Base-by-base conservation (phyloP, 2,113 vertebrate species). In the Phrynosoma blainvillii region DNA sequence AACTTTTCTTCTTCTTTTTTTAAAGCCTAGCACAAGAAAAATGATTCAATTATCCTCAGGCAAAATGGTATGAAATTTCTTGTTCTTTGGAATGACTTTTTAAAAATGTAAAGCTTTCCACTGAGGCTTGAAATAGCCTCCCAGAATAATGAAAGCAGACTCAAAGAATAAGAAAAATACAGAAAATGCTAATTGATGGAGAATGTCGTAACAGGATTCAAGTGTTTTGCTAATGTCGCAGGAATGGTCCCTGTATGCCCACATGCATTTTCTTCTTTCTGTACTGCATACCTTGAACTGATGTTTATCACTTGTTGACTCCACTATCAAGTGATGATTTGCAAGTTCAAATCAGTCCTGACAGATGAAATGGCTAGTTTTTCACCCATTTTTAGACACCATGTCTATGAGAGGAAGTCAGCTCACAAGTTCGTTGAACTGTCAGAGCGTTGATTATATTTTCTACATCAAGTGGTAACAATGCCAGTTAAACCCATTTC, bases 41-140 rank as follows among this genome's bases (percentile, higher is more conserved):
- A 66, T 30, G 8, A 8, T 87, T 74, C 74, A 90, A 88, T 89
- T 92, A 82, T 93, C 88, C 89, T 91, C 87, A 90, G 86, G 73
- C 89, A 93, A 89, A 87, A 85, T 68, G 79, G 54, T 56, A 42
- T 78, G 32, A 56, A 89, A 82, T 73, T n/a, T 75, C 52, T 56
- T 65, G 79, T n/a, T 88, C 70, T 76, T 16, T 89, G 1, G 16
- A 40, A 47, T 85, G 30, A 52, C 42, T 90, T 93, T 89, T 76
- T 70, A 79, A 90, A 91, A 87, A n/a, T 25, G 66, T 76, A 52
- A 56, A 82, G 47, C 7, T 79, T 79, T 90, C 84, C 16, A 54
- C 47, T 47, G 52, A 59, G 32, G 1, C 0, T 87, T 65, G 66
- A 90, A 90, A 14, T 73, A 92, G 56, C 20, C 70, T 86, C 84